Conservation (phyloP, 1,140 invertebrate genomes). For the Trichoplusia ni region DNA sequence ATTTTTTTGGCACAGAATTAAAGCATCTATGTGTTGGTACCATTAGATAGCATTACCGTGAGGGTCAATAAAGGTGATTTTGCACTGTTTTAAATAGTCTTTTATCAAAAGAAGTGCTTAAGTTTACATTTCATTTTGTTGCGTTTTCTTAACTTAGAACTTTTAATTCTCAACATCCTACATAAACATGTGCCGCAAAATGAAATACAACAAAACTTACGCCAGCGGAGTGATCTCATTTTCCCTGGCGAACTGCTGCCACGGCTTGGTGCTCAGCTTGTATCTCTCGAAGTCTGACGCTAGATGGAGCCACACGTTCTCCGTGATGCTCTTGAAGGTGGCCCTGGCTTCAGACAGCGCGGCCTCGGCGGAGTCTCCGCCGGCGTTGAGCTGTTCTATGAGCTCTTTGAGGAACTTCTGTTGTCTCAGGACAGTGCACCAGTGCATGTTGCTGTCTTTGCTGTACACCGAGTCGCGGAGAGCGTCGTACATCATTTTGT, state of each 20-base stretch:
- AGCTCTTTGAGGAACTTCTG: slow-evolving; percentile 88
- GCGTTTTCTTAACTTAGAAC: too few species aligned
- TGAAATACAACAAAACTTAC: too few species aligned
- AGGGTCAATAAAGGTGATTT: too few species aligned
- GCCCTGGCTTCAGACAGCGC: slow-evolving; percentile 84
- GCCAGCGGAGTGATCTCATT: slow-evolving; percentile 50
- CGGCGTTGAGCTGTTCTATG: slow-evolving; percentile 82
- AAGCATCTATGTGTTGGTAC: too few species aligned
- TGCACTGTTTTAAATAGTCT: too few species aligned
- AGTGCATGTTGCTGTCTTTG: slow-evolving; percentile 88
- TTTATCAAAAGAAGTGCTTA: too few species aligned
- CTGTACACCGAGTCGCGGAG: slow-evolving; percentile 68
- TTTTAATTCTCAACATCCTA: too few species aligned
- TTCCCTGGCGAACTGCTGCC: slow-evolving; percentile 78
- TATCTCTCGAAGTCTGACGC: slow-evolving; percentile 86
- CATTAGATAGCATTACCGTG: too few species aligned
- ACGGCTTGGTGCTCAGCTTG: slow-evolving; percentile 79
- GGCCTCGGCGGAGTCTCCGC: slow-evolving; percentile 79
- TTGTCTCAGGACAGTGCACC: slow-evolving; percentile 87
- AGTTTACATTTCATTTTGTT: too few species aligned
- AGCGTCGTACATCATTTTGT: slow-evolving; percentile 69
- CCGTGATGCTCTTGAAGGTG: slow-evolving; percentile 84
- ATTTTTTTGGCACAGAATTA: too few species aligned
- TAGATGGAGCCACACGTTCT: slow-evolving; percentile 86
- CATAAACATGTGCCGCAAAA: too few species aligned